Base-by-base conservation (phyloP, 2,113 vertebrate genomes). In the Carassius auratus region DNA sequence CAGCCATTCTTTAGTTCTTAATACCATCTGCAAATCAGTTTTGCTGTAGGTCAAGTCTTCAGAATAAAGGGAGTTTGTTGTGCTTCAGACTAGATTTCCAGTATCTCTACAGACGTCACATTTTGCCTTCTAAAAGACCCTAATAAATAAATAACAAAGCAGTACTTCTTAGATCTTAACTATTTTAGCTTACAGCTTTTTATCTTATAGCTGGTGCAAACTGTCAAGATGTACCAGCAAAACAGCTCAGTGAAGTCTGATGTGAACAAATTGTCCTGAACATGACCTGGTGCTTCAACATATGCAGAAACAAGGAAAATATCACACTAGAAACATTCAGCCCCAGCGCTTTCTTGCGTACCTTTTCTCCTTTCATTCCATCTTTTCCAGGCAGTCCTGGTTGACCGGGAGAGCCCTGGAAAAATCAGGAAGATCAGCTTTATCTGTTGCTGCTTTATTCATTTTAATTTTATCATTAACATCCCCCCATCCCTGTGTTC, bases 281-380 rank as follows among this genome's bases (percentile, higher is more conserved):
- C 50, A 55, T 17, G 45, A 76, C 75, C 75, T 33, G 30, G 23
- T 33, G 14, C 45, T 23, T 76, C n/a, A 50, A 76, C 23, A 76
- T 30, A 76, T 10, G 74, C 45, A 17, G 23, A 76, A 76, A 76
- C 50, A 55, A 55, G 75, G 15, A 55, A 76, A 76, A 30, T 3
- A 55, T 38, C 78, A 64, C 48, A 48, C 8, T 4, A 68, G 33
- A 73, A 79, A n/a, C 26, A 66, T 23, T 12, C 21, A 50, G 12
- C 64, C 15, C 12, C 36, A 30, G 38, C 45, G 38, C 10, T 8
- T 17, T 71, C 68, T 69, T 21, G 68, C 17, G 84, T 95, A 96
- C 96, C 97, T 99, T 99, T 86, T 97, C 95, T 94, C 98, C 98
- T 96, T 97, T 99, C 86, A 92, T 89, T 87, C 97, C 98, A 90